A percentile compares a stretch with the other conserved stretches of the same genome.
These are phyloP conservation scores for Dipodomys stephensi DNA, from an alignment of 2,113 vertebrate genomes.

Conservation along the genomic window DNA sequence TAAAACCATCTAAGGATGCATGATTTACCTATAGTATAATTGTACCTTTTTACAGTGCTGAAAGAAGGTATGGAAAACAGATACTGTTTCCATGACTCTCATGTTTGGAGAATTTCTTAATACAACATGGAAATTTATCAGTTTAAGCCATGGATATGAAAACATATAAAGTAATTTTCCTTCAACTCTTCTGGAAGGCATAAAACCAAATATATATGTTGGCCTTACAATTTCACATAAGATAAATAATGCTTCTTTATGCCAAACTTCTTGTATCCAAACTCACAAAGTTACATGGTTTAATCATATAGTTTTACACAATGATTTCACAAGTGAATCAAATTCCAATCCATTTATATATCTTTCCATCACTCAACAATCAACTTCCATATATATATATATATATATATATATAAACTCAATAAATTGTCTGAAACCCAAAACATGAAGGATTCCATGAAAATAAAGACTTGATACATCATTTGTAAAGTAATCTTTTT, in stretches of 20 bases:
- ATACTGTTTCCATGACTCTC: background rate
- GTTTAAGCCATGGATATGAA: background rate
- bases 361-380: background rate
- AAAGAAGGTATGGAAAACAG: fast-evolving
- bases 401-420: background rate
- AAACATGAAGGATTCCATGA: background rate
- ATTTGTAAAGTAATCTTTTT: slow-evolving; percentile 1
- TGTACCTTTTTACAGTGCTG: fast-evolving
- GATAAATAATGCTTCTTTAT: background rate
- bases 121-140: background rate
- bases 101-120: background rate
- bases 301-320: background rate
- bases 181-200: background rate
- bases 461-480: background rate
- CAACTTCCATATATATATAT: background rate
- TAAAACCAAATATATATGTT: background rate
- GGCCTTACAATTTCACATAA: background rate
- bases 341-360: background rate
- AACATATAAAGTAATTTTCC: background rate
- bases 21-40: background rate
- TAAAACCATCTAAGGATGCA: fast-evolving
- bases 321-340: background rate
- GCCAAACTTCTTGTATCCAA: background rate
- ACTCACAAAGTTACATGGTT: background rate
- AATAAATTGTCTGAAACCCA: background rate